Percentiles rank a stretch among this genome's conserved stretches.
phyloP scores from a whole-genome alignment of 2,888 invertebrate genomes.

The Neuroscelio doddi region DNA sequence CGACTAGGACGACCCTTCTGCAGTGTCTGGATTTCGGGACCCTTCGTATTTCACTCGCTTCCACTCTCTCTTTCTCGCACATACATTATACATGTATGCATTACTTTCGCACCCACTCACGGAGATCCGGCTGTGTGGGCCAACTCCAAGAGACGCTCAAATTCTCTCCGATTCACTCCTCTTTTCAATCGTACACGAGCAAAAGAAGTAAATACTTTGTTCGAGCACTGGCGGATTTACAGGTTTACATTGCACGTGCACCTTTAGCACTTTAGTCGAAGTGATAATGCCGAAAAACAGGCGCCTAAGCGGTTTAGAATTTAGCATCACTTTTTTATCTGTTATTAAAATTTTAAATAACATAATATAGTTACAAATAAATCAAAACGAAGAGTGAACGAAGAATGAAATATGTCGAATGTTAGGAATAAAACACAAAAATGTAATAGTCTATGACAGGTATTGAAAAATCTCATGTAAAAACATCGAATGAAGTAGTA shows the following conservation, averaged over 20 bases:
- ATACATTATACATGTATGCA: slow-evolving; percentile 11
- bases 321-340: neutral
- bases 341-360: too few species aligned
- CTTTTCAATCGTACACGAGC: slow-evolving; percentile 2
- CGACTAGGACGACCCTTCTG: slow-evolving; percentile 15
- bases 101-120: slow-evolving; percentile 11
- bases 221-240: slow-evolving; percentile 8
- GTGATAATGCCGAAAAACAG: slow-evolving; percentile 8
- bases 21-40: slow-evolving; percentile 14
- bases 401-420: too few species aligned
- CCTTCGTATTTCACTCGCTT: slow-evolving; percentile 11
- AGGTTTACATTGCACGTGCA: slow-evolving; percentile 5
- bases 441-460: too few species aligned
- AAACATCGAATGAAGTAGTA: too few species aligned
- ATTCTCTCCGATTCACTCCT: slow-evolving; percentile 12
- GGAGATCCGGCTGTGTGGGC: slow-evolving; percentile 11
- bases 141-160: slow-evolving; percentile 9
- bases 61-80: slow-evolving; percentile 8
- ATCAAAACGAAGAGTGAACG: too few species aligned
- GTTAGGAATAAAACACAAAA: too few species aligned
- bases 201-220: slow-evolving; percentile 11
- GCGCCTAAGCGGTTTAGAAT: slow-evolving; percentile 4
- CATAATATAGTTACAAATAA: too few species aligned
- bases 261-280: slow-evolving; percentile 5
- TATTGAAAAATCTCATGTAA: too few species aligned